Percentiles rank a stretch among this genome's conserved stretches.
phyloP scores from a whole-genome alignment of 2,113 vertebrate species.

The Sinocyclocheilus grahami region DNA sequence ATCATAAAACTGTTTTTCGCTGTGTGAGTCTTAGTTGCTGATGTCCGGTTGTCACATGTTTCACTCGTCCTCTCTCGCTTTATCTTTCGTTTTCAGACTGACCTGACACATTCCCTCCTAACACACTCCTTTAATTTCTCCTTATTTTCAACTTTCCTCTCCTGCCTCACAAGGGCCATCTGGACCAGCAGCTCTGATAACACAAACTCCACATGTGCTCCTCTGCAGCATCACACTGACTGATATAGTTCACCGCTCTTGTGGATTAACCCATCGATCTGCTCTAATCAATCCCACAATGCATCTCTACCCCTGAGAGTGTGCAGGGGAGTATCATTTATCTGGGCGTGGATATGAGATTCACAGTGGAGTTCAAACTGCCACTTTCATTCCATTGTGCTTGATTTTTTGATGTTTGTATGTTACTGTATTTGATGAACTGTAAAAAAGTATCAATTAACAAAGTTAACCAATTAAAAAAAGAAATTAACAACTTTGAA shows the following conservation, averaged over 20 bases:
- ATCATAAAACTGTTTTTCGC: background rate
- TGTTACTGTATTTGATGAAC: background rate
- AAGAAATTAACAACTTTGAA: too few species aligned
- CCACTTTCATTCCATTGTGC: constrained; percentile 25
- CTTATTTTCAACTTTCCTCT: constrained; percentile 7
- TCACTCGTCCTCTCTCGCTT: background rate
- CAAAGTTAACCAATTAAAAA: too few species aligned
- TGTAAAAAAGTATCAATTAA: background rate
- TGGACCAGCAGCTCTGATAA: background rate
- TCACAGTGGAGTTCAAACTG: constrained; percentile 16
- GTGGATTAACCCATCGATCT: constrained; percentile 44
- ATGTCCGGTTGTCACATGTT: background rate
- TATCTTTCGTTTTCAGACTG: background rate
- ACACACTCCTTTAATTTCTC: background rate
- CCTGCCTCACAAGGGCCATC: constrained; percentile 8
- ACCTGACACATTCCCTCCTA: background rate
- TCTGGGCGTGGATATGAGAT: background rate
- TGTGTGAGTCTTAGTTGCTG: background rate
- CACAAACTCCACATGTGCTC: background rate
- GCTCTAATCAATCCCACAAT: constrained; percentile 43
- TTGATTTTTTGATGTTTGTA: background rate
- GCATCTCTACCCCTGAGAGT: background rate
- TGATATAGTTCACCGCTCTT: background rate
- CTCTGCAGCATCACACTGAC: background rate
- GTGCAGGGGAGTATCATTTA: constrained; percentile 30